These are phyloP conservation scores for Pseudolycoriella hygida DNA, from an alignment of 2,888 invertebrate genomes.

Conservation along the genomic window DNA sequence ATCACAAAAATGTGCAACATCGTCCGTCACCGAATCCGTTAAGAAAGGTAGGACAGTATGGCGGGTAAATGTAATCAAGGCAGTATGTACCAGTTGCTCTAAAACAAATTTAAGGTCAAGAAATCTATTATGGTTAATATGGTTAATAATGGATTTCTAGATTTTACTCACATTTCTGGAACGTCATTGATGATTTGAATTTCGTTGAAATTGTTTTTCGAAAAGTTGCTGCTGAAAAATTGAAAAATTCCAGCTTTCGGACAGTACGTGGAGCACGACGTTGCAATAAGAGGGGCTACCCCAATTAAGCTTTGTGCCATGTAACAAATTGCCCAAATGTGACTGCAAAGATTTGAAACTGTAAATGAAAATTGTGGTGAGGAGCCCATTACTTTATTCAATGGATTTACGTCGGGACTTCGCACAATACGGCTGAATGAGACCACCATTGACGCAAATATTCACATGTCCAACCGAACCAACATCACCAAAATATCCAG, in stretches of 20 bases:
- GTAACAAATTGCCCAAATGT: constrained; percentile 64
- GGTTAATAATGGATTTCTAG: too few relatives aligned
- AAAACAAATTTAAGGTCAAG: constrained; percentile 12
- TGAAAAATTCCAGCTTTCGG: too few relatives aligned
- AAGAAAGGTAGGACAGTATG: constrained; percentile 44
- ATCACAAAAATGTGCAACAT: constrained; percentile 32
- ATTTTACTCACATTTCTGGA: too few relatives aligned
- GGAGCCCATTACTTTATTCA: background rate
- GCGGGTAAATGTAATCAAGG: constrained; percentile 41
- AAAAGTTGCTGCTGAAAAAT: background rate
- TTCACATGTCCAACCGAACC: constrained; percentile 50
- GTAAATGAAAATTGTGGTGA: constrained; percentile 12
- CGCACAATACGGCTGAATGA: constrained; percentile 53
- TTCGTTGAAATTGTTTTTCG: background rate
- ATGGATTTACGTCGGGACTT: constrained; percentile 41
- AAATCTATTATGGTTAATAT: background rate
- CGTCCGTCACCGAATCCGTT: constrained; percentile 41
- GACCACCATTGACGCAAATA: constrained; percentile 68
- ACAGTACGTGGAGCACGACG: too few relatives aligned
- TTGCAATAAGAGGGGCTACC: background rate
- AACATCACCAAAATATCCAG: constrained; percentile 59
- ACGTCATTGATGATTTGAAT: background rate
- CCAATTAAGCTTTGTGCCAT: constrained; percentile 57
- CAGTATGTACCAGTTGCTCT: constrained; percentile 55
- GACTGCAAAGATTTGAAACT: constrained; percentile 60